Evolutionary conservation across 2,888 invertebrate genomes (phyloP), one percentile per base, ranked within the genome.

Genomic region (Galerucella calmariensis): DNA sequence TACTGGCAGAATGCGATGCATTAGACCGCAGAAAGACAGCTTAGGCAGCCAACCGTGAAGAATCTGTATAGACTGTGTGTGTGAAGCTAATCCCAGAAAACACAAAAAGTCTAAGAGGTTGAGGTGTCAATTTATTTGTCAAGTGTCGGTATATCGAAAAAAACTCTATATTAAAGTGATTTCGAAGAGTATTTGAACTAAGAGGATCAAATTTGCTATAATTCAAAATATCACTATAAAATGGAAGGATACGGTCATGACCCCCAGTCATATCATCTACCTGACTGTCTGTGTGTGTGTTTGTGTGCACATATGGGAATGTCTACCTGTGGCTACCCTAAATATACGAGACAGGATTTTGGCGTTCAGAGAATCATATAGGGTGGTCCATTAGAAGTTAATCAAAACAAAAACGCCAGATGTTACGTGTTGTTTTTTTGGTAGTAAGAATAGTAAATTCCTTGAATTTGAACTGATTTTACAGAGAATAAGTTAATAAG

Each of bases 371-470:
- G 20, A 56, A 20, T 10, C 16, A 56, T 56, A 56, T 16, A 20
- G 20, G 56, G 56, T 20, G 16, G 56, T 56, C 20, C 16, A 2
- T 20, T n/a, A 56, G 3, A 56, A 56, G 9, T 8, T 14, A 8
- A 53, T 53, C 14, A 53, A 53, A 53, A 48, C 46, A 48, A 53
- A n/a, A n/a, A n/a, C n/a, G n/a, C 53, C 53, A 53, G 53, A 53
- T 53, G 53, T 48, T 48, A 10, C 12, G 11, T 12, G 46, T 48
- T 48, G 6, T 35, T 35, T 12, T 48, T 35, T 35, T 35, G 4
- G 5, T 35, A 1, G 48, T 48, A 53, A 6, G 6, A n/a, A n/a
- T n/a, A 48, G 46, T 48, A 53, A 53, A 53, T 53, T 53, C 53
- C 53, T 53, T n/a, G 16, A 16, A 53, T n/a, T 53, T n/a, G 53